Evolutionary conservation across 2,113 vertebrate genomes (phyloP), one percentile per base, ranked within the genome.

Genomic region (Lates calcarifer): DNA sequence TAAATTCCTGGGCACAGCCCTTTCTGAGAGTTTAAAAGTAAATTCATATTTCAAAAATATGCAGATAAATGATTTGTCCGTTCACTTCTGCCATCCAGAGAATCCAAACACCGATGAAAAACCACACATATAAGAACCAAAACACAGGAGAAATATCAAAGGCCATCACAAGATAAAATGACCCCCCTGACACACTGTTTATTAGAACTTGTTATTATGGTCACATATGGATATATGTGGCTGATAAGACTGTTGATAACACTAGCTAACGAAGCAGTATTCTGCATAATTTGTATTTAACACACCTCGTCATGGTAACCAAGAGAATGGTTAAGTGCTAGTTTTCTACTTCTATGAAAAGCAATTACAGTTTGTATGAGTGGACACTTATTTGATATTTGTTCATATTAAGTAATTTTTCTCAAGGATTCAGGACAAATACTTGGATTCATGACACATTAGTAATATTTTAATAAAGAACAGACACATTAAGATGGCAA

Each of bases 21-120:
- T 17, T n/a, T 43, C 35, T 64, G 35, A 29, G n/a, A 72, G 15
- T 47, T 35, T 53, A 51, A 20, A 63, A 56, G 24, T 61, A 39
- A 66, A 55, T n/a, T 45, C 35, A 47, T 56, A 57, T 37, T 74
- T 79, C 47, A 39, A 66, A 45, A 29, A 56, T 20, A 3, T 71
- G n/a, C 29, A 85, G 39, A 61, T 63, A 57, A n/a, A 57, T 56
- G 24, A 81, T 15, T 73, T 47, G 20, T 74, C 65, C 28, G 37
- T 53, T 15, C 18, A 53, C 18, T 60, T 7, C 6, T 37, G 51
- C 51, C n/a, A 55, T 26, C 51, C 51, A 13, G 11, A 39, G 11
- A 60, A 72, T 37, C 17, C 15, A 28, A 71, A 55, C 3, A 56
- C 9, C 11, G 12, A 28, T 35, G 28, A 33, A 26, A 7, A 68